phyloP scores from a whole-genome alignment of 2,113 vertebrate species.

The Rhea americana region DNA sequence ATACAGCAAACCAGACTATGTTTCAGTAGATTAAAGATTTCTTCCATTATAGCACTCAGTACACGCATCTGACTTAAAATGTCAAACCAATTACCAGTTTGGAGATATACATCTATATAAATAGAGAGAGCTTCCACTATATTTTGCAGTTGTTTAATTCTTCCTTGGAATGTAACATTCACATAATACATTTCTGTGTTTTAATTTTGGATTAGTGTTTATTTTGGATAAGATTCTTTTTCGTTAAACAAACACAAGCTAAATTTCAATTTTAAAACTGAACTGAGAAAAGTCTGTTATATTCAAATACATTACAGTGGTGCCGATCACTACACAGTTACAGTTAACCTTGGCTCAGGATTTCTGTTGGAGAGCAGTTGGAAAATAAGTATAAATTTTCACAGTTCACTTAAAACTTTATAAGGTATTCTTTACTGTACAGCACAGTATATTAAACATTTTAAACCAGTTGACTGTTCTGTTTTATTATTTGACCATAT shows the following conservation, averaged over 20 bases:
- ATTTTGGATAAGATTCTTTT: not conserved
- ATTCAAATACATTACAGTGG: not conserved
- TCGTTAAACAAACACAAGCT: not conserved
- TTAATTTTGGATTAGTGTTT: not conserved
- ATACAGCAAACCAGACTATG: not conserved
- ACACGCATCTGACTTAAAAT: not conserved
- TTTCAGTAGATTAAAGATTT: not conserved
- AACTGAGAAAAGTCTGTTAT: not conserved
- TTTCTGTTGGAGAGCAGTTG: not conserved
- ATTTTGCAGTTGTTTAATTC: not conserved
- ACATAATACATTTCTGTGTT: not conserved
- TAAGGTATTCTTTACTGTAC: constrained; percentile 23
- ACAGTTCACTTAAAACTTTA: constrained; percentile 65
- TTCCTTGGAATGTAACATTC: not conserved
- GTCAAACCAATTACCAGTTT: not conserved
- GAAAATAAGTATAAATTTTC: constrained; percentile 58
- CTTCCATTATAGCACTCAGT: not conserved
- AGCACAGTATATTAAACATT: not conserved
- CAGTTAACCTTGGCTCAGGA: constrained; percentile 1
- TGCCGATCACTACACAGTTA: not conserved
- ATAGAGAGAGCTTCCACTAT: not conserved
- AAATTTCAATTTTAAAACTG: not conserved
- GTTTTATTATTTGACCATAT: constrained; percentile 48
- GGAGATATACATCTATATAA: not conserved
- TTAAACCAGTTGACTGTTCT: constrained; percentile 41